These are phyloP conservation scores for Silurus aristotelis DNA, from an alignment of 2,797 vertebrate species.

Conservation along the genomic window DNA sequence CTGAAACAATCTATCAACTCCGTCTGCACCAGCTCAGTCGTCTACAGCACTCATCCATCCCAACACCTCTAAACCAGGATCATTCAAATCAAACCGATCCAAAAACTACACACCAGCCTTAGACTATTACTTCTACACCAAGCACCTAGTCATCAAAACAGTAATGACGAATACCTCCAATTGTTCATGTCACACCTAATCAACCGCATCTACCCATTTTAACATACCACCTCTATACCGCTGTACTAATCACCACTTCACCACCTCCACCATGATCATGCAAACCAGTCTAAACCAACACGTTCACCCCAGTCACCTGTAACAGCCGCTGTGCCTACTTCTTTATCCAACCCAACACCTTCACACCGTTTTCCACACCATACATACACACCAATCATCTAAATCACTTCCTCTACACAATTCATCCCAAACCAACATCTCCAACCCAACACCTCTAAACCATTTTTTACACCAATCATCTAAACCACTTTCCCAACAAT, in stretches of 20 bases:
- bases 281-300: neutral
- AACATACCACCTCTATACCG: neutral
- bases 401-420: neutral
- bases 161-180: neutral
- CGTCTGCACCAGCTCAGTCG: too few relatives aligned
- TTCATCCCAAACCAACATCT: neutral
- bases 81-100: neutral
- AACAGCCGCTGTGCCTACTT: too few relatives aligned
- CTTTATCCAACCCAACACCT: neutral
- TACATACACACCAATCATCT: neutral
- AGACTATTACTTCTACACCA: neutral
- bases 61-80: neutral
- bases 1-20: conserved; percentile 1
- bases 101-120: neutral
- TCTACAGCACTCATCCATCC: neutral
- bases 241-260: too few relatives aligned
- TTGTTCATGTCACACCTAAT: too few relatives aligned
- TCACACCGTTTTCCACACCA: neutral
- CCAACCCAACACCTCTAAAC: neutral
- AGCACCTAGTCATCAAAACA: neutral
- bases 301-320: neutral
- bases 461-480: neutral
- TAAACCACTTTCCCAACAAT: too few relatives aligned
- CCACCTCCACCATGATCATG: neutral
- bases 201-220: neutral